Conservation (phyloP, 2,888 invertebrate species). For the Pachydiplax longipennis region DNA sequence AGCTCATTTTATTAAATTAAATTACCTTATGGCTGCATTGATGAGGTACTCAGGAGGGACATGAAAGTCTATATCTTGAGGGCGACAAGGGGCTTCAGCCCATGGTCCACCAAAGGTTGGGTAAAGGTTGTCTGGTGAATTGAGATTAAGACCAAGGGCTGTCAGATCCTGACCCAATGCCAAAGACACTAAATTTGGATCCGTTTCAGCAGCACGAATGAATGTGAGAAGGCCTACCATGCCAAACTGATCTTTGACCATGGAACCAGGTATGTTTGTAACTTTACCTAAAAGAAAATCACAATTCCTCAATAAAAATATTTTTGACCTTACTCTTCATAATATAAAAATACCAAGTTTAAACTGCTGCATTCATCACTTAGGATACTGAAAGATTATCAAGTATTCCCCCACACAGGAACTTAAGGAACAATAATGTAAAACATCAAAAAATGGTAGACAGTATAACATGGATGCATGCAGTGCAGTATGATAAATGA, state of each 20-base stretch:
- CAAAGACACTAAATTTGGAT: slow-evolving; percentile 94
- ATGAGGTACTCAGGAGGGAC: slow-evolving; percentile 99
- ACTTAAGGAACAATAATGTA: too few species aligned
- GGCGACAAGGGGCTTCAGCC: slow-evolving; percentile 97
- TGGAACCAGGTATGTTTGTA: slow-evolving; percentile 96
- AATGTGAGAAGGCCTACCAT: slow-evolving; percentile 98
- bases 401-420: too few species aligned
- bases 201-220: slow-evolving; percentile 96
- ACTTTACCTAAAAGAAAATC: slow-evolving; percentile 81
- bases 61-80: slow-evolving; percentile 98
- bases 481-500: too few species aligned
- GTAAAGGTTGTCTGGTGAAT: slow-evolving; percentile 97
- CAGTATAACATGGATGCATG: too few species aligned
- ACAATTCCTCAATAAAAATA: slow-evolving; percentile 45
- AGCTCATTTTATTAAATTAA: background rate
- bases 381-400: too few species aligned
- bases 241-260: slow-evolving; percentile 99
- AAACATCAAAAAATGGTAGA: too few species aligned
- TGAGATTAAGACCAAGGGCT: slow-evolving; percentile 96
- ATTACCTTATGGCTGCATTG: slow-evolving; percentile 86
- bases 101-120: slow-evolving; percentile 99
- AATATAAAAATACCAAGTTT: too few species aligned
- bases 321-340: too few species aligned
- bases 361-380: too few species aligned
- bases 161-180: slow-evolving; percentile 98